These are phyloP conservation scores for Geopemphigus sp. DNA, from an alignment of 1,140 invertebrate genomes.

Conservation along the genomic window DNA sequence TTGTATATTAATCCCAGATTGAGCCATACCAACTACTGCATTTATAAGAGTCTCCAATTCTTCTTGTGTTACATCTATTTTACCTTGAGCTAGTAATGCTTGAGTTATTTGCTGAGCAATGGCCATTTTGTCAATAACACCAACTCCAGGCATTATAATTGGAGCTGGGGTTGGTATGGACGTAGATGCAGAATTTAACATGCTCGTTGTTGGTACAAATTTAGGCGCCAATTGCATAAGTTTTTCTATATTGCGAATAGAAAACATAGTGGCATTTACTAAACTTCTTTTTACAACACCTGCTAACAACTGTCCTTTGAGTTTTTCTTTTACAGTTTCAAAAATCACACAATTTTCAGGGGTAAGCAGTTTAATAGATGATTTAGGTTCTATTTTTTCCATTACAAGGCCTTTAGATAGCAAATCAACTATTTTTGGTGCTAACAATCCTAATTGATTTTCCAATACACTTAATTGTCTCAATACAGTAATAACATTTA, in stretches of 20 bases:
- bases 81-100: constrained; percentile 71
- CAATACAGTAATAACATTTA: constrained; percentile 65
- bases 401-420: constrained; percentile 71
- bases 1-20: constrained; percentile 58
- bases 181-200: constrained; percentile 24
- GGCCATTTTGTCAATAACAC: constrained; percentile 67
- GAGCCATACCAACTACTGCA: constrained; percentile 68
- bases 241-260: constrained; percentile 56
- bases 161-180: constrained; percentile 52
- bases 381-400: constrained; percentile 70
- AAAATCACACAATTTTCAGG: constrained; percentile 71
- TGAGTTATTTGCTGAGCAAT: constrained; percentile 75
- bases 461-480: constrained; percentile 75
- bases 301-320: constrained; percentile 76
- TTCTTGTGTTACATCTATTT: constrained; percentile 71
- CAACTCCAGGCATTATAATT: constrained; percentile 65
- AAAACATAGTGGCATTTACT: constrained; percentile 62
- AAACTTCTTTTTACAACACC: constrained; percentile 68
- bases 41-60: constrained; percentile 75
- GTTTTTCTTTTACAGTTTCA: constrained; percentile 79
- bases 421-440: constrained; percentile 71
- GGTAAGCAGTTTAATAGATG: constrained; percentile 68
- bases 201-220: constrained; percentile 21
- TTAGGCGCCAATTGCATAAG: constrained; percentile 52
- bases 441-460: constrained; percentile 74